These are phyloP conservation scores for Salvelinus fontinalis DNA, from an alignment of 2,113 vertebrate species.

Conservation along the genomic window DNA sequence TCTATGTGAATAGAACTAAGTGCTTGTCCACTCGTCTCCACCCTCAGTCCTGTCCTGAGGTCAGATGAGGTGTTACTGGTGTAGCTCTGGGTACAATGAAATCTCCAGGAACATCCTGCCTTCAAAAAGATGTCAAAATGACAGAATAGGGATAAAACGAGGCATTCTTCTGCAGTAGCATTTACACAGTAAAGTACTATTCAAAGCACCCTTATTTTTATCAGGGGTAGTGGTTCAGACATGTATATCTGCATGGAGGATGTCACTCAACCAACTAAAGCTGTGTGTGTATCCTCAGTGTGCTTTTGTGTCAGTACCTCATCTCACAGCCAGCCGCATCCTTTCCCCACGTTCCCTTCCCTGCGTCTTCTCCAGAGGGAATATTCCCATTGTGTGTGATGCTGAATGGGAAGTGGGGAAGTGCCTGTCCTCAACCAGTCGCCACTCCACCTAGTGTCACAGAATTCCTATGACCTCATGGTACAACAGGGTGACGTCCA, in stretches of 20 bases:
- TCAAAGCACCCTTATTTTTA: not conserved
- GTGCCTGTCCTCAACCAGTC: slow-evolving; percentile 5
- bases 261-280: too few relatives aligned
- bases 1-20: too few relatives aligned
- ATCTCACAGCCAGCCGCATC: not conserved
- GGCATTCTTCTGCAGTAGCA: not conserved
- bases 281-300: not conserved
- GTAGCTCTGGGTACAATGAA: too few relatives aligned
- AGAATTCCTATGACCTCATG: slow-evolving; percentile 30
- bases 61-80: too few relatives aligned
- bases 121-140: not conserved
- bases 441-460: slow-evolving; percentile 33
- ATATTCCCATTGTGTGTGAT: slow-evolving; percentile 35
- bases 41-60: too few relatives aligned
- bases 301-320: not conserved
- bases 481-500: not conserved
- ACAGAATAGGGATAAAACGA: not conserved
- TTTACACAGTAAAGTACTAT: not conserved
- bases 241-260: too few relatives aligned
- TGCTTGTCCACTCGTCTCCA: too few relatives aligned
- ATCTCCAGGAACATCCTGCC: too few relatives aligned
- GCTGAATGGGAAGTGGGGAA: slow-evolving; percentile 18
- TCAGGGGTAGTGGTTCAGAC: too few relatives aligned
- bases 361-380: slow-evolving; percentile 15
- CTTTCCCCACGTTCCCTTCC: slow-evolving; percentile 5